Percentiles rank a stretch among this genome's conserved stretches.
Conservation (phyloP, 2,797 vertebrate species). For the Caiman crocodilus region DNA sequence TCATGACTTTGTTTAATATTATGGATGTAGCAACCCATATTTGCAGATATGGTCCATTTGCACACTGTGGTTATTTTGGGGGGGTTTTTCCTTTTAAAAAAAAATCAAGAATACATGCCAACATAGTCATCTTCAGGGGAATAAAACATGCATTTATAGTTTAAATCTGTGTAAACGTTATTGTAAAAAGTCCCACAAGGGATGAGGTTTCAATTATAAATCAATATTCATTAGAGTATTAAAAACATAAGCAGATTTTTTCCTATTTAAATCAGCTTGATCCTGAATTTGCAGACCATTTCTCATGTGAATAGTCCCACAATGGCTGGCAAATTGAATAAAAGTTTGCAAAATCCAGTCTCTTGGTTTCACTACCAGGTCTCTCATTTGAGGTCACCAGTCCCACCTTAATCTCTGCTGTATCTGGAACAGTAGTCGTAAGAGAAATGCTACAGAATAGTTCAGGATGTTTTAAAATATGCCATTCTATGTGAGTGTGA, state of each 20-base stretch:
- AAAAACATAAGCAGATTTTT: constrained; percentile 44
- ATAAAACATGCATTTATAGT: constrained; percentile 44
- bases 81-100: background rate
- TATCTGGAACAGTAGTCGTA: background rate
- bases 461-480: background rate
- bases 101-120: constrained; percentile 37
- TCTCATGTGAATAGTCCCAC: constrained; percentile 17
- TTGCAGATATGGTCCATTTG: background rate
- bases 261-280: constrained; percentile 22
- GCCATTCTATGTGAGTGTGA: background rate
- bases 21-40: background rate
- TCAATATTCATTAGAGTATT: constrained; percentile 56
- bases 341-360: constrained; percentile 27
- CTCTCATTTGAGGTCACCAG: constrained; percentile 40
- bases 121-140: constrained; percentile 17
- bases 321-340: constrained; percentile 28
- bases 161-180: constrained; percentile 67
- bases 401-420: background rate
- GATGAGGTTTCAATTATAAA: constrained; percentile 49
- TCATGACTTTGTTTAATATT: background rate
- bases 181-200: constrained; percentile 59
- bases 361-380: constrained; percentile 32
- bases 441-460: no score
- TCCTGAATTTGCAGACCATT: constrained; percentile 43
- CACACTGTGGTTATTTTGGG: background rate